Conservation (phyloP, 1,140 invertebrate genomes). For the Drosophila oshimai region DNA sequence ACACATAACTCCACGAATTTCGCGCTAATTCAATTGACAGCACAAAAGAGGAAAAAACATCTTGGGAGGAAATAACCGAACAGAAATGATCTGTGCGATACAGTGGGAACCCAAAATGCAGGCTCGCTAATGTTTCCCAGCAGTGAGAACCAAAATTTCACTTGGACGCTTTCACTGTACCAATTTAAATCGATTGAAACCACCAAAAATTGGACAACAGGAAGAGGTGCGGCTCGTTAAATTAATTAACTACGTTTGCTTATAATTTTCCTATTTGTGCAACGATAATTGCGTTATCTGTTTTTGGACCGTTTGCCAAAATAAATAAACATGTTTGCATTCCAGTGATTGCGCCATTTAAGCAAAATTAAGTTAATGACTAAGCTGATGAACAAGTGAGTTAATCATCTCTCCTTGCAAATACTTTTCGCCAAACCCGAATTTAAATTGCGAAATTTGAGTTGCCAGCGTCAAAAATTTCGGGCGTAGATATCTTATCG, state of each 20-base stretch:
- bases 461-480: not conserved
- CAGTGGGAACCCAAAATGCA: slow-evolving; percentile 21
- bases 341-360: slow-evolving; percentile 3
- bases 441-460: slow-evolving; percentile 18
- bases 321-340: slow-evolving; percentile 11
- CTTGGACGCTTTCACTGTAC: slow-evolving; percentile 27
- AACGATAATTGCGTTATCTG: slow-evolving; percentile 28
- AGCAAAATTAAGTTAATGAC: slow-evolving; percentile 28
- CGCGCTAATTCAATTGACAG: slow-evolving; percentile 74
- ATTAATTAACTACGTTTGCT: slow-evolving; percentile 55
- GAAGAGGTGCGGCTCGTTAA: slow-evolving; percentile 65
- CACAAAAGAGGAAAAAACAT: slow-evolving; percentile 42
- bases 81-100: slow-evolving; percentile 37
- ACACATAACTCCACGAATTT: slow-evolving; percentile 30
- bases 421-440: not conserved
- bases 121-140: not conserved
- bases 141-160: slow-evolving; percentile 10
- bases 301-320: slow-evolving; percentile 14
- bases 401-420: slow-evolving; percentile 4
- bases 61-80: slow-evolving; percentile 26
- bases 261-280: slow-evolving; percentile 18
- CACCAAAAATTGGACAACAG: slow-evolving; percentile 30
- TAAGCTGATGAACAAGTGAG: not conserved
- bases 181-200: slow-evolving; percentile 17
- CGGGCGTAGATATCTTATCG: slow-evolving; percentile 47